These are phyloP conservation scores for Notodonta ziczac DNA, from an alignment of 2,888 invertebrate genomes.

Conservation along the genomic window DNA sequence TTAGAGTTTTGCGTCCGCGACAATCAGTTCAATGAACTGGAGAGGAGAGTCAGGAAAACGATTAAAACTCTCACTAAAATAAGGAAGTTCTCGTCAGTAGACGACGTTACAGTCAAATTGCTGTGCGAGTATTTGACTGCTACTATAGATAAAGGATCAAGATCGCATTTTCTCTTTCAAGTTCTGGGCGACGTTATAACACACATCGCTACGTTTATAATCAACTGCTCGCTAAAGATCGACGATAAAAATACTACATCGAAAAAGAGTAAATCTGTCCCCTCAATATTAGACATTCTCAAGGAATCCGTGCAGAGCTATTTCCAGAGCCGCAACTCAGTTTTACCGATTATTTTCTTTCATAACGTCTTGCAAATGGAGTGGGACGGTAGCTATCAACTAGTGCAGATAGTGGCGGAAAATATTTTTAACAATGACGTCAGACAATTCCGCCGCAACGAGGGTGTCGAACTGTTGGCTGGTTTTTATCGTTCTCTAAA, in stretches of 20 bases:
- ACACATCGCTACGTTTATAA: conserved; percentile 86
- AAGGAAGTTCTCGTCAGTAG: conserved; percentile 85
- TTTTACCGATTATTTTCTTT: conserved; percentile 87
- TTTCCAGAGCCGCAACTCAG: conserved; percentile 86
- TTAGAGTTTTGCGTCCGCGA: conserved; percentile 89
- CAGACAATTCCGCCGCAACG: conserved; percentile 87
- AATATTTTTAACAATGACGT: conserved; percentile 85
- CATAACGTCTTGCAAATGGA: conserved; percentile 86
- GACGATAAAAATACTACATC: conserved; percentile 51
- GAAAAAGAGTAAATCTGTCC: conserved; percentile 59
- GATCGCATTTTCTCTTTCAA: conserved; percentile 86
- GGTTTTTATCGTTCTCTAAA: conserved; percentile 87
- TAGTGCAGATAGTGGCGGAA: conserved; percentile 84
- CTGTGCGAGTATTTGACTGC: conserved; percentile 83
- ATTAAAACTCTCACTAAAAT: conserved; percentile 85
- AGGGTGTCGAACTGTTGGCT: conserved; percentile 87
- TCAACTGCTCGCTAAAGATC: conserved; percentile 85
- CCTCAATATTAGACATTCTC: conserved; percentile 77
- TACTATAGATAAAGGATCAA: conserved; percentile 86
- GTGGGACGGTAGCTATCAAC: conserved; percentile 87
- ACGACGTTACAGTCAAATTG: conserved; percentile 81
- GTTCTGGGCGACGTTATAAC: conserved; percentile 87
- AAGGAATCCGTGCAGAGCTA: conserved; percentile 83
- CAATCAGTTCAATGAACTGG: conserved; percentile 87
- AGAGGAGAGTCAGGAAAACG: conserved; percentile 85